Base-by-base conservation (phyloP, 2,113 vertebrate species). In the Eira barbara region DNA sequence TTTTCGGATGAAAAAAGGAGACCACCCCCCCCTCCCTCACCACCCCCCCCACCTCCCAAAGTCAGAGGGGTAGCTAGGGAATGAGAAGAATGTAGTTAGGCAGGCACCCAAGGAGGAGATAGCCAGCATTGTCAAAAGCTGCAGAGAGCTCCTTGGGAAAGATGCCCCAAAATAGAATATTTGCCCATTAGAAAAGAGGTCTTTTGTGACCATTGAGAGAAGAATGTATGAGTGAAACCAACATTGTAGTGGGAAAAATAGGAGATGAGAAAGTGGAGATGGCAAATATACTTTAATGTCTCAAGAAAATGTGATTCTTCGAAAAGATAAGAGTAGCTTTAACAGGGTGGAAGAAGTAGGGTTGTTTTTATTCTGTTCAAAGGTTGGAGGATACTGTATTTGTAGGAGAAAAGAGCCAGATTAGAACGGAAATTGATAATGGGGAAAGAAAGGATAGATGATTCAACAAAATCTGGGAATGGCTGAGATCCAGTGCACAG, bases 1-100 rank as follows among this genome's bases (percentile, higher is more conserved):
- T 95, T 95, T 95, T 97, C 63, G 92, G 96, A 90, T 2, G 34
- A 94, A 59, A 25, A 97, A 69, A 91, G 45, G 5, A 10, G 52
- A 45, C 13, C n/a, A 3, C 21, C 39, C 25, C 17, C 34, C n/a
- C 4, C 34, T 18, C 18, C 27, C 3, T 3, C 12, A 1, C 23
- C n/a, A 0, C 59, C 23, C 25, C 23, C 23, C 23, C 9, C 59
- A 57, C 6, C 55, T 57, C 69, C 36, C 39, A 27, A 49, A 49
- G 7, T 67, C 21, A 63, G n/a, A 57, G 74, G 45, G 92, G 63
- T 67, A 74, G 45, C 36, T 65, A 52, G 21, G 92, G 36, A 96
- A 82, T 92, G 23, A 79, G 55, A 47, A 94, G 45, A 92, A 73
- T 27, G 20, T 49, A 89, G 79, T 42, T 25, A 95, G 81, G 61